phyloP scores from a whole-genome alignment of 2,888 invertebrate species.

The Odontomyia ornata region DNA sequence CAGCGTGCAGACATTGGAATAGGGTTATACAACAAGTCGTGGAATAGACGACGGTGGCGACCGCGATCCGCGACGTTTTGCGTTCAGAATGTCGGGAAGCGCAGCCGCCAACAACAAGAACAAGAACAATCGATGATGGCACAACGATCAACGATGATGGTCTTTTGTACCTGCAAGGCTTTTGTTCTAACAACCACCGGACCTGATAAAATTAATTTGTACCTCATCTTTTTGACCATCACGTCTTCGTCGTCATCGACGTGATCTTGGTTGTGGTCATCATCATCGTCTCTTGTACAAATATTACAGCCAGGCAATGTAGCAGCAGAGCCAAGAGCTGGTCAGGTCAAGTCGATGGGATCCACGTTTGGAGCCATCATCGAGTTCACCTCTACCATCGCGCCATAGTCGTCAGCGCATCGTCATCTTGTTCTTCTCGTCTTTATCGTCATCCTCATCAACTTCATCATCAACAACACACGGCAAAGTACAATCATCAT shows the following conservation, averaged over 20 bases:
- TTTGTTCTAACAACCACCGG: constrained; percentile 43
- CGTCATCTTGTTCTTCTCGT: neutral
- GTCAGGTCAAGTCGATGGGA: constrained; percentile 16
- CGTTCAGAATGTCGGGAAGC: neutral
- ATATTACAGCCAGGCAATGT: neutral
- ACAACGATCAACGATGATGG: constrained; percentile 1
- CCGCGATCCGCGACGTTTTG: constrained; percentile 15
- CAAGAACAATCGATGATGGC: no score
- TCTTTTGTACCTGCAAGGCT: constrained; percentile 38
- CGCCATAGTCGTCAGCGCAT: neutral
- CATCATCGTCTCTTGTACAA: neutral
- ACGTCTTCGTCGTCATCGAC: neutral
- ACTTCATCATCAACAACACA: constrained; percentile 17
- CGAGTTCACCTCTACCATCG: no score
- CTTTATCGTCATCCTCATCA: constrained; percentile 24
- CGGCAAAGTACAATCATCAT: constrained; percentile 25
- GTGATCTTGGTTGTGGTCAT: neutral
- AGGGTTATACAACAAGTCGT: neutral
- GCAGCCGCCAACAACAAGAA: neutral
- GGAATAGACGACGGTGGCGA: constrained; percentile 3
- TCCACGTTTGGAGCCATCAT: neutral
- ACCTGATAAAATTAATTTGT: constrained; percentile 49
- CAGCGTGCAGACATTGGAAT: constrained; percentile 19
- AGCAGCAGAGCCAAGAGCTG: neutral
- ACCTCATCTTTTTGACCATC: constrained; percentile 42